A percentile compares a stretch with the other conserved stretches of the same genome.
These are phyloP conservation scores for Gracilinanus agilis DNA, from an alignment of 2,113 vertebrate species.

Conservation along the genomic window DNA sequence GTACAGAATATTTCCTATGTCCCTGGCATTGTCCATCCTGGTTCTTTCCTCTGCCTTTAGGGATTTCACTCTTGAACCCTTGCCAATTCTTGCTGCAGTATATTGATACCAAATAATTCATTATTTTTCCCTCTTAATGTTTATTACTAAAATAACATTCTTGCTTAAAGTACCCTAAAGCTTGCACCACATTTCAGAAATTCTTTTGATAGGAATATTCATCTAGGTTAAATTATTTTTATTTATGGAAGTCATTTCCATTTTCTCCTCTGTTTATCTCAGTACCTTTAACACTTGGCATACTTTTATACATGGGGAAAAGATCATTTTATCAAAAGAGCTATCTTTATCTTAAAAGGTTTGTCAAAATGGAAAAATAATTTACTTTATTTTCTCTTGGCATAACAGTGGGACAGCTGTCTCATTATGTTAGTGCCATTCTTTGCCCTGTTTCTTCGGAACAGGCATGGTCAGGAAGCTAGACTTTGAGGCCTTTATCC, in stretches of 20 bases:
- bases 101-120: not conserved
- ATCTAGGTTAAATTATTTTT: conserved; percentile 35
- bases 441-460: conserved; percentile 56
- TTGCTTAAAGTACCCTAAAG: not conserved
- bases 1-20: not conserved
- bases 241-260: conserved; percentile 14
- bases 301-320: not conserved
- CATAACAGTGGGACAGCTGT: not conserved
- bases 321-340: not conserved
- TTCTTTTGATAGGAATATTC: conserved; percentile 18
- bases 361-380: conserved; percentile 18
- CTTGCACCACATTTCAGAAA: conserved; percentile 39
- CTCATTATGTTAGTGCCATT: conserved; percentile 16
- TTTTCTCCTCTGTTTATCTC: conserved; percentile 16
- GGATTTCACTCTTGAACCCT: not conserved
- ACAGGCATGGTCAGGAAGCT: not conserved
- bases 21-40: not conserved
- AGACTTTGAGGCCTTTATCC: conserved; percentile 43
- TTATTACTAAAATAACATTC: conserved; percentile 30
- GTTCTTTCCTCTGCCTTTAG: not conserved
- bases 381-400: conserved; percentile 1
- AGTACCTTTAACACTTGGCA: not conserved
- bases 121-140: conserved; percentile 24
- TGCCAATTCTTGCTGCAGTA: not conserved
- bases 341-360: conserved; percentile 30